Evolutionary conservation across 1,140 invertebrate genomes (phyloP), one percentile per base, ranked within the genome.

Genomic region (Conus betulinus): DNA sequence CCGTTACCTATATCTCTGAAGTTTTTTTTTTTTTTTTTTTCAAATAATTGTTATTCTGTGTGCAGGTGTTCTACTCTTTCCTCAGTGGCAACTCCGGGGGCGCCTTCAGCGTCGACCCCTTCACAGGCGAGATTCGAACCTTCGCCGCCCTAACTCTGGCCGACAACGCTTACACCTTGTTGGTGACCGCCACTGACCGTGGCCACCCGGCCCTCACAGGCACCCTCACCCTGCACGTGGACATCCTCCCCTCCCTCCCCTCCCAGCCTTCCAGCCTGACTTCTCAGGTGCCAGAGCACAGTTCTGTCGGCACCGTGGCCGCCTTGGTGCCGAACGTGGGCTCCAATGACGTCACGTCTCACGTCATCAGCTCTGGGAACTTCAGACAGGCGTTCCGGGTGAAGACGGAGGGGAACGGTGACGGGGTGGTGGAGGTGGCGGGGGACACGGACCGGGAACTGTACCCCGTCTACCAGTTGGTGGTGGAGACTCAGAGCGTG

Each of bases 311-410:
- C 25, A 84, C 82, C 23, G 23, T 27, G 1, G 82, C 17, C 17
- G 55, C 52, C 27, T 5, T 17, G 17, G 3, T 84, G n/a, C 82
- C 82, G 4, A 10, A 17, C 20, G n/a, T 63, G 4, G 20, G n/a
- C 20, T 23, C 27, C 11, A 27, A 4, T 53, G 8, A 20, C 10
- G 15, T 52, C 25, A 7, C 15, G 7, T 63, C 82, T 39, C 25
- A 84, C 82, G n/a, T 23, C 11, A 84, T 84, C 82, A 23, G 55
- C 10, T 84, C 82, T 63, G 82, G 82, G 13, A 84, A 84, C 57
- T 84, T 25, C 57, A 15, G 57, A 13, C n/a, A 39, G 20, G 82
- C 55, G 53, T 84, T 84, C 82, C 25, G 82, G 8, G 20, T 84
- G 8, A 11, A 20, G 82, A 63, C 82, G 8, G 55, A 84, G 17